Conservation (phyloP, 2,113 vertebrate species). For the Saccopteryx leptura region DNA sequence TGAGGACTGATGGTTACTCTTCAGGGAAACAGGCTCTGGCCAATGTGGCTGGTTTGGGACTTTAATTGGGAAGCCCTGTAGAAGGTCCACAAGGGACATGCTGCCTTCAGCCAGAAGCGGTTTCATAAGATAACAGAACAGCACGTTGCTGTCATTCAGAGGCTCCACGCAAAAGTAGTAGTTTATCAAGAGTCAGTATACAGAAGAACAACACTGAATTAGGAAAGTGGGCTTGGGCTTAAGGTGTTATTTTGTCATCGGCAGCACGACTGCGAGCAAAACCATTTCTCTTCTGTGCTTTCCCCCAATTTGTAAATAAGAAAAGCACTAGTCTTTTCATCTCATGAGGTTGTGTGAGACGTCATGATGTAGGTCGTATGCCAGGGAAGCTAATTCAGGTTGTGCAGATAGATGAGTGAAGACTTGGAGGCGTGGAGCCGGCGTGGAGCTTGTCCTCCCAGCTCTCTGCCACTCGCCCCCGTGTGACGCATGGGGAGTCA, state of each 20-base stretch:
- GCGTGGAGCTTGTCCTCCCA: background rate
- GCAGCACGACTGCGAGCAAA: background rate
- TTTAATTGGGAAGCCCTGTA: background rate
- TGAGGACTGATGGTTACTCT: background rate
- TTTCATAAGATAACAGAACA: background rate
- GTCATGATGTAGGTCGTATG: background rate
- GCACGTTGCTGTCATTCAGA: background rate
- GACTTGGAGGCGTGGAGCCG: background rate
- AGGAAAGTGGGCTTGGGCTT: background rate
- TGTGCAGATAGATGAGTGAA: background rate
- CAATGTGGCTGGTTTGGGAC: background rate
- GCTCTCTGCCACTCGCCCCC: constrained; percentile 5
- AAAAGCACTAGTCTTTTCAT: background rate
- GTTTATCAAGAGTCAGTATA: background rate
- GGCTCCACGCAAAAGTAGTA: background rate
- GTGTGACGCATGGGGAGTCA: constrained; percentile 66
- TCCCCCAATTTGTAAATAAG: background rate
- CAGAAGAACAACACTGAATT: background rate
- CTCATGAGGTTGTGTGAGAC: background rate
- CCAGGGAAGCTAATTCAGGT: background rate
- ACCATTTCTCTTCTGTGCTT: background rate
- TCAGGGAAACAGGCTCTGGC: background rate
- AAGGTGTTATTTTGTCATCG: background rate
- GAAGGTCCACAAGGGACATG: background rate
- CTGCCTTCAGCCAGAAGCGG: background rate